Percentiles rank a stretch among this genome's conserved stretches.
These are phyloP conservation scores for Virgularia gustaviana DNA, from an alignment of 92 coral and sea anemone species.

Conservation along the genomic window DNA sequence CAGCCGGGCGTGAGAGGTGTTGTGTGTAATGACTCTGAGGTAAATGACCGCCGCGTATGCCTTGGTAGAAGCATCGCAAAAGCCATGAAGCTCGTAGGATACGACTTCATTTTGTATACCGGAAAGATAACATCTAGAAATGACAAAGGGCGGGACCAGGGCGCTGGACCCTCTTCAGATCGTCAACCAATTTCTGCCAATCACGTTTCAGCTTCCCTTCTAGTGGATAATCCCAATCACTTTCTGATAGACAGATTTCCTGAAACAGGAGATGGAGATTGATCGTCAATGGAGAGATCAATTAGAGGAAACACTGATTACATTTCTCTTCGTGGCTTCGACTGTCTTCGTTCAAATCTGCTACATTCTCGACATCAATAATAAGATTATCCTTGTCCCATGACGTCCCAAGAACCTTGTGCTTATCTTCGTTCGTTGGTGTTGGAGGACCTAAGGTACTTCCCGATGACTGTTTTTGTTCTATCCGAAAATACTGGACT, in stretches of 20 bases:
- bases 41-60: conserved; percentile 21
- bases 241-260: not conserved
- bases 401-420: too few relatives aligned
- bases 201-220: conserved; percentile 2
- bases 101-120: conserved; percentile 3
- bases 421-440: too few relatives aligned
- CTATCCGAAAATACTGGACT: too few relatives aligned
- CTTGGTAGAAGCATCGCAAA: conserved; percentile 14
- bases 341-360: not conserved
- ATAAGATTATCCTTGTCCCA: too few relatives aligned
- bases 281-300: not conserved
- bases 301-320: conserved; percentile 11
- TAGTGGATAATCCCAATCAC: conserved; percentile 11
- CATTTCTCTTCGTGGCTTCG: conserved; percentile 19
- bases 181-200: conserved; percentile 1
- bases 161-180: not conserved
- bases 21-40: conserved; percentile 3
- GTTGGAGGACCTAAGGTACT: too few relatives aligned
- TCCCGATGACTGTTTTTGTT: too few relatives aligned
- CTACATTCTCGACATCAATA: too few relatives aligned
- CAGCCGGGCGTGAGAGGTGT: not conserved
- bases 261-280: conserved; percentile 9
- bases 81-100: conserved; percentile 21
- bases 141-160: too few relatives aligned
- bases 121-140: conserved; percentile 10